Conservation (phyloP, 2,113 vertebrate species). For the Heterocephalus glaber region DNA sequence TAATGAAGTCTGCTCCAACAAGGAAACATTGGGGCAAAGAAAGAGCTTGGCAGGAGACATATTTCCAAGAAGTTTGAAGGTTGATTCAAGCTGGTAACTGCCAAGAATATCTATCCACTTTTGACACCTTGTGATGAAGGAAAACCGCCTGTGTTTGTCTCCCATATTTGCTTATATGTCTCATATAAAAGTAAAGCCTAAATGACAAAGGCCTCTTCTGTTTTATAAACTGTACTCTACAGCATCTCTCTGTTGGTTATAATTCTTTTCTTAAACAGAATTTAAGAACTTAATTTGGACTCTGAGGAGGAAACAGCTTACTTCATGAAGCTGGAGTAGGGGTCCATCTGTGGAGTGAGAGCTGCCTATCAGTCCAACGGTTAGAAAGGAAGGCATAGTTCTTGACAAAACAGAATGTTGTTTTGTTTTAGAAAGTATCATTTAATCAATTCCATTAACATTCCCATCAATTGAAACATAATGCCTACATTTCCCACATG, state of each 20-base stretch:
- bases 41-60: not conserved
- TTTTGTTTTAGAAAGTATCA: conserved; percentile 11
- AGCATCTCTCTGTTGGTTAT: not conserved
- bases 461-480: not conserved
- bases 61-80: not conserved
- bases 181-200: not conserved
- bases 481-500: conserved; percentile 16
- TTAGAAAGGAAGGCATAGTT: not conserved
- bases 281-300: not conserved
- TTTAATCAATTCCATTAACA: conserved; percentile 23
- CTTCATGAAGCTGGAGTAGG: not conserved
- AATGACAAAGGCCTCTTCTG: not conserved
- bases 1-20: not conserved
- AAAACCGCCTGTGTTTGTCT: not conserved
- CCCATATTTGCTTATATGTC: not conserved
- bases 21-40: not conserved
- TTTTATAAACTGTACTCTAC: not conserved
- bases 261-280: not conserved
- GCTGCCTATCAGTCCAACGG: not conserved
- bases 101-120: not conserved
- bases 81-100: not conserved
- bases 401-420: conserved; percentile 51
- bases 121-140: not conserved
- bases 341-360: not conserved
- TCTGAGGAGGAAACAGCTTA: not conserved